Conservation (phyloP, 2,113 vertebrate species). For the Choloepus hoffmanni region DNA sequence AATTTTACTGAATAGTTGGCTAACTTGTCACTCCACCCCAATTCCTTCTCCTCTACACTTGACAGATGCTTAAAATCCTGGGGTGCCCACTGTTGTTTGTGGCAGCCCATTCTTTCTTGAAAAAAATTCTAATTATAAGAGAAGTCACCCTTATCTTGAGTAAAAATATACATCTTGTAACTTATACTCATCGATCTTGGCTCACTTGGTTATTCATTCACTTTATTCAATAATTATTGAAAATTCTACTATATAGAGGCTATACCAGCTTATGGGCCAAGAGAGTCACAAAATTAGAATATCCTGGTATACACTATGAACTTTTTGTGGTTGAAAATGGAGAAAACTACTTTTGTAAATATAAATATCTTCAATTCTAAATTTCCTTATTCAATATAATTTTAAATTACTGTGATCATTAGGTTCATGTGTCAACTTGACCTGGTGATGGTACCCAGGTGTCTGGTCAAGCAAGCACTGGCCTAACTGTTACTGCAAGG, state of each 20-base stretch:
- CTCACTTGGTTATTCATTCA: neutral
- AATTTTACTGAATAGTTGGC: neutral
- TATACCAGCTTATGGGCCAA: neutral
- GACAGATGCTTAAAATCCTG: neutral
- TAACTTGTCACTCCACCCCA: neutral
- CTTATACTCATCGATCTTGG: neutral
- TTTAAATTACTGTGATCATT: slow-evolving; percentile 21
- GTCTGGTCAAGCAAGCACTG: too few species aligned
- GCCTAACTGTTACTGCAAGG: too few species aligned
- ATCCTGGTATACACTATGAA: neutral
- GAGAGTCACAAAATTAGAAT: neutral
- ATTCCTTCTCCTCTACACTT: neutral
- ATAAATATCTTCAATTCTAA: slow-evolving; percentile 31
- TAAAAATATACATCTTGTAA: neutral
- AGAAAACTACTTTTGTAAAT: slow-evolving; percentile 35
- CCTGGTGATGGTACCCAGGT: too few species aligned
- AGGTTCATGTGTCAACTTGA: too few species aligned
- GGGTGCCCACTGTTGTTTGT: neutral
- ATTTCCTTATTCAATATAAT: slow-evolving; percentile 25
- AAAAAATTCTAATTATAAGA: neutral
- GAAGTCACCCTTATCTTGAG: neutral
- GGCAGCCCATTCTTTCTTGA: neutral
- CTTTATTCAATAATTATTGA: neutral
- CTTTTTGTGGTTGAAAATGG: neutral
- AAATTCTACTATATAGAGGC: neutral